A percentile compares a stretch with the other conserved stretches of the same genome.
These are phyloP conservation scores for Stegodyphus mimosarum DNA, from an alignment of 1,140 invertebrate species.

Conservation along the genomic window DNA sequence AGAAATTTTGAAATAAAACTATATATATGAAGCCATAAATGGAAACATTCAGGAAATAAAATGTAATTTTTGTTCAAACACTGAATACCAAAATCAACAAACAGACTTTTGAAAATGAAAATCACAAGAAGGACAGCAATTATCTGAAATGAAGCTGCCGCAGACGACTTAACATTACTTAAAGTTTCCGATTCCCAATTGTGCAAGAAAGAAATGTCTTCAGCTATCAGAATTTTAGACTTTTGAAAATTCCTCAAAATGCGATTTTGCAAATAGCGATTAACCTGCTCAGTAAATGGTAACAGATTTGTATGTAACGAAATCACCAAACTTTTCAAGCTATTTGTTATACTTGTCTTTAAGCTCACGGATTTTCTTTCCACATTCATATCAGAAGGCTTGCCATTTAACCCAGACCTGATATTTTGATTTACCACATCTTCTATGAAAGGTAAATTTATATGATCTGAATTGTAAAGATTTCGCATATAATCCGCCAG, in stretches of 20 bases:
- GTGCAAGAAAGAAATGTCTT: constrained; percentile 11
- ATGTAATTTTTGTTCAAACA: background rate
- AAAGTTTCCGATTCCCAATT: background rate
- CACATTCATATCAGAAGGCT: background rate
- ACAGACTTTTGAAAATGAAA: background rate
- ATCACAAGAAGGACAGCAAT: background rate
- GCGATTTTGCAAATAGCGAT: background rate
- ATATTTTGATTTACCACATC: background rate
- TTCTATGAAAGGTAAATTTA: background rate
- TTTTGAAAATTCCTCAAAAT: background rate
- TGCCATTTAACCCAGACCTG: background rate
- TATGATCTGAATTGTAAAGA: background rate
- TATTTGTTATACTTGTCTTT: background rate
- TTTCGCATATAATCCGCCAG: constrained; percentile 22
- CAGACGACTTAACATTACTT: background rate
- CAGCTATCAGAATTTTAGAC: constrained; percentile 5
- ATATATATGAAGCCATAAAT: background rate
- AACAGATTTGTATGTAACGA: background rate
- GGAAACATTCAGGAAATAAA: background rate
- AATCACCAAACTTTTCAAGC: background rate
- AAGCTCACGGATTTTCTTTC: no score
- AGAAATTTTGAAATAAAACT: background rate
- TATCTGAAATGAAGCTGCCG: background rate
- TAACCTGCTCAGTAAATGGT: background rate
- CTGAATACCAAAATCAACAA: background rate